A percentile compares a stretch with the other conserved stretches of the same genome.
phyloP scores from a whole-genome alignment of 2,113 vertebrate species.

The Eclectus roratus region DNA sequence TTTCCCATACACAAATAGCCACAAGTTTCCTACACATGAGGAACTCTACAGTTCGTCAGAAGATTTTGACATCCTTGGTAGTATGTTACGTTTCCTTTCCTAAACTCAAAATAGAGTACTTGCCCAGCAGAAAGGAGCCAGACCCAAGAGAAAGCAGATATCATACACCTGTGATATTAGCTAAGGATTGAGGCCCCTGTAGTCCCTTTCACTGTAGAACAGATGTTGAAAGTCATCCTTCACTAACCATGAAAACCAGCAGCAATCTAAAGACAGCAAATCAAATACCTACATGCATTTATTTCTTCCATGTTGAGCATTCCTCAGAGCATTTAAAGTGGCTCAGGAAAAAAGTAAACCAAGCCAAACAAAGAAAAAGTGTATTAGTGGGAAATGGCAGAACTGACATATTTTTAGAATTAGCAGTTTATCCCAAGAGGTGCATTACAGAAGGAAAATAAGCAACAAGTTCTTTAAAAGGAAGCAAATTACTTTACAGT shows the following conservation, averaged over 20 bases:
- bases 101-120: not conserved
- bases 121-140: not conserved
- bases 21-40: not conserved
- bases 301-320: slow-evolving; percentile 10
- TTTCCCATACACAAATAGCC: not conserved
- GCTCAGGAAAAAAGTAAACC: slow-evolving; percentile 18
- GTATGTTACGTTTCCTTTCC: not conserved
- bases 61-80: not conserved
- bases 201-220: not conserved
- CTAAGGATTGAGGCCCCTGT: not conserved
- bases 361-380: slow-evolving; percentile 33
- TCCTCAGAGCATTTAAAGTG: slow-evolving; percentile 23
- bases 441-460: slow-evolving; percentile 61
- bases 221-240: not conserved
- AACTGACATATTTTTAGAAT: slow-evolving; percentile 64
- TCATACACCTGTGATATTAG: not conserved
- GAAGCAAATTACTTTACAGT: slow-evolving; percentile 41
- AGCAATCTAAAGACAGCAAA: not conserved
- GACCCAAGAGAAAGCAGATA: not conserved
- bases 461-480: slow-evolving; percentile 49
- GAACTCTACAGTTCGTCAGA: not conserved
- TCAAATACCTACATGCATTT: not conserved
- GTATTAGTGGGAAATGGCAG: slow-evolving; percentile 26
- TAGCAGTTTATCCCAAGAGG: slow-evolving; percentile 57
- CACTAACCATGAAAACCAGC: not conserved